Base-by-base conservation (phyloP, 2,888 invertebrate genomes). In the Microchrysa polita region DNA sequence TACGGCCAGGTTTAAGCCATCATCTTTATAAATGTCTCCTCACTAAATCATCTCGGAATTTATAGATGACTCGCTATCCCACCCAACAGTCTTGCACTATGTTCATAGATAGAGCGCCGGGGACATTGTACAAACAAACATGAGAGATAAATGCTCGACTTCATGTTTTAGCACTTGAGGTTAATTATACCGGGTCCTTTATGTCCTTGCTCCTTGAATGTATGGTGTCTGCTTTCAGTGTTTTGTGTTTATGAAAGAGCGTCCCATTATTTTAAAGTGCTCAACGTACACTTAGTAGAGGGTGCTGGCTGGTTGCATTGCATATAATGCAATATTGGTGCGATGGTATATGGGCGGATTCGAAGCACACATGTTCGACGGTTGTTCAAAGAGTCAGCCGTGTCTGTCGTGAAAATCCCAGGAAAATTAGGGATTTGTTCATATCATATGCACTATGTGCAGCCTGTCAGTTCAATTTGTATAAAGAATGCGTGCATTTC, bases 31-130 rank as follows among this genome's bases (percentile, higher is more conserved):
- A 34, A 69, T 55, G 69, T 69, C 69, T 42, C 40, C 34, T 27
- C 23, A 67, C 55, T 67, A 67, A 67, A 67, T 55, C 67, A 52
- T 53, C 16, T 67, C 16, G n/a, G 23, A 34, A 40, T 55, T 67
- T 27, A 67, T 55, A 16, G 69, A 9, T n/a, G 61, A 16, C 10
- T 55, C n/a, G n/a, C 55, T 20, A 16, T 10, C 22, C 27, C 7
- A n/a, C 7, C 27, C 27, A 34, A 34, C 27, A 34, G n/a, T n/a
- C 27, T 34, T 34, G 27, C 55, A 53, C 53, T 55, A 5, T 55
- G 48, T 10, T 12, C n/a, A n/a, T n/a, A n/a, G n/a, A n/a, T n/a
- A n/a, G n/a, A n/a, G n/a, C n/a, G 48, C 48, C 27, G 27, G 27
- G 27, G n/a, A 42, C 12, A 12, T 42, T 42, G 7, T 9, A 42